Evolutionary conservation across 2,113 vertebrate genomes (phyloP).

Genomic region (Saguinus imperator): DNA sequence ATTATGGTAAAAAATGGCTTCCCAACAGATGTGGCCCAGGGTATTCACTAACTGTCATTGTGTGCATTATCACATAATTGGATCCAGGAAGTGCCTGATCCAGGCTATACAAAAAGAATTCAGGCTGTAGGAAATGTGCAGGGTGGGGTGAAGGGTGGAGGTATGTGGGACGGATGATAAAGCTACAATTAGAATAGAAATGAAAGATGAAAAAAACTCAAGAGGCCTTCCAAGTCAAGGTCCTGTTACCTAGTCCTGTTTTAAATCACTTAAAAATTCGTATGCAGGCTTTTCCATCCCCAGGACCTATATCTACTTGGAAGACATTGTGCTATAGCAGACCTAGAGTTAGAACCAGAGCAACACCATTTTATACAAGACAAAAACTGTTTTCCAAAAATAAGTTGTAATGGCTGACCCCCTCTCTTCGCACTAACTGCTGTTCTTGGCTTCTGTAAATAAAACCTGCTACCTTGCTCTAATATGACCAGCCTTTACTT

Average conservation of each 20-base stretch:
- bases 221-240: neutral
- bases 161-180: neutral
- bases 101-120: neutral
- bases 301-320: neutral
- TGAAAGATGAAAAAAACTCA: constrained; percentile 17
- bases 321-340: neutral
- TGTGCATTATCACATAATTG: neutral
- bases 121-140: constrained; percentile 36
- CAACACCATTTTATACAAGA: too few relatives aligned
- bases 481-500: too few relatives aligned
- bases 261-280: neutral
- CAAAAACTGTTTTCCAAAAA: too few relatives aligned
- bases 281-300: neutral
- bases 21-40: constrained; percentile 27
- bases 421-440: too few relatives aligned
- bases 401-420: too few relatives aligned
- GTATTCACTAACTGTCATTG: neutral
- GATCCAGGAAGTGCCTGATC: constrained; percentile 17
- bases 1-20: constrained; percentile 19
- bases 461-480: too few relatives aligned
- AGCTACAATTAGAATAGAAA: constrained; percentile 10
- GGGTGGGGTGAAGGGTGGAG: constrained; percentile 27
- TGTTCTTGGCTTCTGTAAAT: too few relatives aligned
- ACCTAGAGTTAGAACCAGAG: too few relatives aligned
- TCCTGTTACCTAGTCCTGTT: neutral